Base-by-base conservation (phyloP, 2,797 vertebrate species). In the Pyrocephalus nanus region DNA sequence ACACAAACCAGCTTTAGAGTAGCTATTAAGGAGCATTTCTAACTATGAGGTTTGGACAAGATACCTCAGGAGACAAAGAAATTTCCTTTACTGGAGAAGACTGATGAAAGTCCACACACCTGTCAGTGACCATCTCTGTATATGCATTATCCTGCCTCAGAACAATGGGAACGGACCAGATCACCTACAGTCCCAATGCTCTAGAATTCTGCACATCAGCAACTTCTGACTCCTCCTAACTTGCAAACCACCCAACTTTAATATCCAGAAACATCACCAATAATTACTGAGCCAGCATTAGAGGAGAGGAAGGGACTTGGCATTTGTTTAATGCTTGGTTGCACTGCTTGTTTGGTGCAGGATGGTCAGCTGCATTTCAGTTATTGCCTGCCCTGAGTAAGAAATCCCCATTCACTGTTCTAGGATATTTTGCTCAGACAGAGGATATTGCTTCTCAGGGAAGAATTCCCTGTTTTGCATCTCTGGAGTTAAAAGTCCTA, bases 311-410 rank as follows among this genome's bases (percentile, higher is more conserved):
- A 88, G 20, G 64, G 29, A 23, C 50, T 82, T 74, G 53, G 32
- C 2, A 2, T 58, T 65, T 74, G 21, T 58, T 20, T 48, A 34
- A 62, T 29, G 5, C 61, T 93, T 75, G 26, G 19, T 91, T 89
- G 42, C 43, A 42, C 40, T 81, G 50, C 36, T 66, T 78, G 58
- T 82, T 83, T 88, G 40, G 86, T 50, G 45, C 26, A 86, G 85
- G 75, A 60, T 10, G 47, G 36, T 93, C 91, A 94, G 75, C 72
- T 95, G 89, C 64, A 86, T 91, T 92, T 90, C 79, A 94, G 80
- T 93, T 91, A 77, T 38, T 80, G 60, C 70, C 66, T 77, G 42
- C 55, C 29, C 51, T 54, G 51, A 94, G 48, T 76, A 55, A 88
- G 79, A 88, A 91, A 92, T 78, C 55, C 45, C 32, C 40, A 62